Evolutionary conservation across 1,140 invertebrate species (phyloP).

Genomic region (Ceratosolen fusciceps): DNA sequence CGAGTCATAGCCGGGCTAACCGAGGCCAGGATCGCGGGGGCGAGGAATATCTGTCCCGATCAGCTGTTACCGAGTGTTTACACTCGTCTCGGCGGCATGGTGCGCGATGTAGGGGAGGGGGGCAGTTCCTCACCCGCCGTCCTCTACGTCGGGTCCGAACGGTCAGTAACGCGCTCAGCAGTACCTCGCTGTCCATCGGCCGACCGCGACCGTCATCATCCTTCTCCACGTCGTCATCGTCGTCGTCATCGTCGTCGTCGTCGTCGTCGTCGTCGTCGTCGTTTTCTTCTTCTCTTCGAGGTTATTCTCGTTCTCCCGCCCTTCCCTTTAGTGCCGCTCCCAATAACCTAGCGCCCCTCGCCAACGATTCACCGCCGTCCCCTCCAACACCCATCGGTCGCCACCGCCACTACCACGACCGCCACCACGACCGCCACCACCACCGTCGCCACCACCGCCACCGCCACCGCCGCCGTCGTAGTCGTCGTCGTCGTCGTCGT

Average conservation of each 20-base stretch:
- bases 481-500: no score
- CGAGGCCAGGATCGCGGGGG: background rate
- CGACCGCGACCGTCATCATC: constrained; percentile 32
- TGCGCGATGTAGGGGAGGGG: constrained; percentile 17
- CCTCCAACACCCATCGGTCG: no score
- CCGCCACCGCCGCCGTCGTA: no score
- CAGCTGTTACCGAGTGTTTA: constrained; percentile 33
- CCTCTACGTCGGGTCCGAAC: constrained; percentile 20
- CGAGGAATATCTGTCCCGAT: background rate
- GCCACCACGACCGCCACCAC: no score
- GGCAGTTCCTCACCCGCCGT: background rate
- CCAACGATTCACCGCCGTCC: no score
- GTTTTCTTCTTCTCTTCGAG: no score
- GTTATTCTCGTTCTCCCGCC: background rate
- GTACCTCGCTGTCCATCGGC: constrained; percentile 40
- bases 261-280: background rate
- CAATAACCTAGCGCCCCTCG: no score
- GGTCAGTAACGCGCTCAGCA: background rate
- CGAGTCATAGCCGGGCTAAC: background rate
- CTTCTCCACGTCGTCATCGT: background rate
- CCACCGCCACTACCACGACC: no score
- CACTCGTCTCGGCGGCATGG: constrained; percentile 20
- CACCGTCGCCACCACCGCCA: no score
- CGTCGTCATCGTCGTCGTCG: background rate
- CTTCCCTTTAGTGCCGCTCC: background rate